These are phyloP conservation scores for Drosophila sucinea DNA, from an alignment of 1,140 invertebrate species.

Conservation along the genomic window DNA sequence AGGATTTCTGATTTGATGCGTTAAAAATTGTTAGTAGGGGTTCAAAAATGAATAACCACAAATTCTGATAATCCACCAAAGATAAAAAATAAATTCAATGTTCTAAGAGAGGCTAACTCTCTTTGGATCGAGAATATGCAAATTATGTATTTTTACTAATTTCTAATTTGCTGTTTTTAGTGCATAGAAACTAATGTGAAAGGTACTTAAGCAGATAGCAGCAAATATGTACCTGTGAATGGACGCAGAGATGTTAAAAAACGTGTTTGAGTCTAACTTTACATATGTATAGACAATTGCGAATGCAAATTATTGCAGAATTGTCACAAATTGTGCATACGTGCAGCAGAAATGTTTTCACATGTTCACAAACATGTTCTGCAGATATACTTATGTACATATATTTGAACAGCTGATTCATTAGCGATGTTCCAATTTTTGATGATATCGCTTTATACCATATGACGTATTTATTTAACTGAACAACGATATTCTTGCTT, in stretches of 20 bases:
- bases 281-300: neutral
- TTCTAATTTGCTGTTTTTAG: no score
- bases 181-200: no score
- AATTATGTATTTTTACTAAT: no score
- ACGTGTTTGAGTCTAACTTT: constrained; percentile 3
- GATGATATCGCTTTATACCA: neutral
- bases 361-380: neutral
- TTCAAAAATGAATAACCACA: no score
- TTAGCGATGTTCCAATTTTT: neutral
- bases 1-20: no score
- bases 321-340: neutral
- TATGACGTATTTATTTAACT: neutral
- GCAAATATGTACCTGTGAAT: neutral
- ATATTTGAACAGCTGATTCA: neutral
- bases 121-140: no score
- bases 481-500: no score
- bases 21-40: no score
- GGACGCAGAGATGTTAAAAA: neutral
- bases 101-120: no score
- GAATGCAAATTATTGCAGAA: neutral
- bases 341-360: neutral
- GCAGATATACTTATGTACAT: neutral
- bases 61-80: no score
- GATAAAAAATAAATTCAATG: no score
- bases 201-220: neutral